These are phyloP conservation scores for Pissodes strobi DNA, from an alignment of 1,140 invertebrate genomes.

Conservation along the genomic window DNA sequence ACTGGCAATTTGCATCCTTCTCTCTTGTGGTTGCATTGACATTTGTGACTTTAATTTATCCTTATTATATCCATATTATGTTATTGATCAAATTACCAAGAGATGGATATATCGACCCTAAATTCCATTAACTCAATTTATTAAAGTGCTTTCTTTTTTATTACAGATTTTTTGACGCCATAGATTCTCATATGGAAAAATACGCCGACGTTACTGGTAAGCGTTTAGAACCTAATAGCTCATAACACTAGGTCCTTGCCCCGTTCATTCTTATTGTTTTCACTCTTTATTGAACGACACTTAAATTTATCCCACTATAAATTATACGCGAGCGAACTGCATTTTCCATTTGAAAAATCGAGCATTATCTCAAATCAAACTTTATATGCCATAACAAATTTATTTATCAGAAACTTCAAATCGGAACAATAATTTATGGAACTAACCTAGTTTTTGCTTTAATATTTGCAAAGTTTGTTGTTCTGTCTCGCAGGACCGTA, in stretches of 20 bases:
- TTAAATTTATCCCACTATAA: constrained; percentile 11
- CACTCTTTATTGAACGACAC: constrained; percentile 2
- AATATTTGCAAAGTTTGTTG: constrained; percentile 28
- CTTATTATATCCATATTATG: too few relatives aligned
- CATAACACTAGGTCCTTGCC: neutral
- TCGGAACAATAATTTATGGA: constrained; percentile 18
- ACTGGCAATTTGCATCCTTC: too few relatives aligned
- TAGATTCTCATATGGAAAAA: too few relatives aligned
- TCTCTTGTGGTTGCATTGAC: too few relatives aligned
- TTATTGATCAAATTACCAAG: too few relatives aligned
- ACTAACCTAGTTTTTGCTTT: constrained; percentile 12
- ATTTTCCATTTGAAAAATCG: constrained; percentile 16
- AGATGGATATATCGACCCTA: too few relatives aligned
- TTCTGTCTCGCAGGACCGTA: constrained; percentile 10
- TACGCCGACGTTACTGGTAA: too few relatives aligned
- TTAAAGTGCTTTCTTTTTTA: too few relatives aligned
- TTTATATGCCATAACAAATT: constrained; percentile 17
- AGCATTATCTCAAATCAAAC: constrained; percentile 19
- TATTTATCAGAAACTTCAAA: constrained; percentile 14
- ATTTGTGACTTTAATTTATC: too few relatives aligned
- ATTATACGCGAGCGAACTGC: constrained; percentile 1
- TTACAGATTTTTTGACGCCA: too few relatives aligned
- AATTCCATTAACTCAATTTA: too few relatives aligned
- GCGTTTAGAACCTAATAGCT: neutral
- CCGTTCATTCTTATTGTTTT: neutral